Evolutionary conservation across 2,113 vertebrate genomes (phyloP).

Genomic region (Pseudorectes ferrugineus): DNA sequence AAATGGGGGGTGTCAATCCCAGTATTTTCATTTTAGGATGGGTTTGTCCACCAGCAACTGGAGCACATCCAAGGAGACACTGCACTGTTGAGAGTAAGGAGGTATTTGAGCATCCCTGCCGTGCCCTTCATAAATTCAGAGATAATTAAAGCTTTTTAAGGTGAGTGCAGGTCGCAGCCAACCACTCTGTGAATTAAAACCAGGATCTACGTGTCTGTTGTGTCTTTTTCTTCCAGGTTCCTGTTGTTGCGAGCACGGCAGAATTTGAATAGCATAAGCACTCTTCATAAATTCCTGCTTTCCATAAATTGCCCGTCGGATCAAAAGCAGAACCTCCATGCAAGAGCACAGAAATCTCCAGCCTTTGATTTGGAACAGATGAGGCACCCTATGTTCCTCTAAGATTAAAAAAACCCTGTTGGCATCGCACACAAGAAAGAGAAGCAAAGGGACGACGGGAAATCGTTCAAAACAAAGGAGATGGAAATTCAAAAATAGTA

Average conservation of each 20-base stretch:
- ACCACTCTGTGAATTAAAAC: neutral
- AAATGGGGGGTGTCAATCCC: neutral
- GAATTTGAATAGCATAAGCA: conserved; percentile 21
- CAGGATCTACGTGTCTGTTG: neutral
- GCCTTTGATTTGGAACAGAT: conserved; percentile 43
- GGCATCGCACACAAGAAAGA: neutral
- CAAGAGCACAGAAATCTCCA: conserved; percentile 34
- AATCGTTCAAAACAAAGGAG: conserved; percentile 27
- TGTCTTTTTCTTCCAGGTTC: neutral
- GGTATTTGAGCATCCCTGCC: neutral
- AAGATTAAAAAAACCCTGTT: conserved; percentile 17
- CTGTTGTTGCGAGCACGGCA: neutral
- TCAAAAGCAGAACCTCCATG: conserved; percentile 26
- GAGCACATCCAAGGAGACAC: neutral
- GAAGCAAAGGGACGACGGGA: neutral
- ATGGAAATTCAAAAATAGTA: neutral
- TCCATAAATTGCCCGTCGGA: neutral
- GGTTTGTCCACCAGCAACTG: neutral
- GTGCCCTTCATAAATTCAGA: neutral
- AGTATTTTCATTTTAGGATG: neutral
- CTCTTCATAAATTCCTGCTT: conserved; percentile 26
- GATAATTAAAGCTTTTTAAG: conserved; percentile 36
- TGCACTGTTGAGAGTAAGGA: neutral
- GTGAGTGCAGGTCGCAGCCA: neutral
- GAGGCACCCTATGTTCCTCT: conserved; percentile 25